Percentiles rank a stretch among this genome's conserved stretches.
phyloP scores from a whole-genome alignment of 2,113 vertebrate genomes.

The Poeciliopsis prolifica region DNA sequence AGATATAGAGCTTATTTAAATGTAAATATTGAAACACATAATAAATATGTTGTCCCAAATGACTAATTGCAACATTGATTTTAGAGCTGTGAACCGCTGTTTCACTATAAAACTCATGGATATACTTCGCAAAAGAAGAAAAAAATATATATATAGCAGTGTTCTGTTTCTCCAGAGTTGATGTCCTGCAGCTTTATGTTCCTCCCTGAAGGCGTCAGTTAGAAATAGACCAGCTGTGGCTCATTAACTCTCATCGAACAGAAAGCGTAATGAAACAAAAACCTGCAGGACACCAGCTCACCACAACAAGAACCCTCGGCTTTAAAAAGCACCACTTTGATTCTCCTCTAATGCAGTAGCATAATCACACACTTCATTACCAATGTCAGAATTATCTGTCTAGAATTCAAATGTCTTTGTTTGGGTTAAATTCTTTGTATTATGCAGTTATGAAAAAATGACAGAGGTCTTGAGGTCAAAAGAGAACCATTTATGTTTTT shows the following conservation, averaged over 20 bases:
- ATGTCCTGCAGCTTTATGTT: conserved; percentile 41
- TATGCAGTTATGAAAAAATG: background rate
- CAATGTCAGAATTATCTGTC: conserved; percentile 10
- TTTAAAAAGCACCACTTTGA: conserved; percentile 25
- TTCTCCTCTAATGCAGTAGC: background rate
- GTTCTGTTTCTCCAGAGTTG: conserved; percentile 1
- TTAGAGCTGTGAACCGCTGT: background rate
- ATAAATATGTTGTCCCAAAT: conserved; percentile 11
- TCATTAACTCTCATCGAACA: conserved; percentile 44
- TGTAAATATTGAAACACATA: conserved; percentile 18
- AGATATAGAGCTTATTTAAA: conserved; percentile 22
- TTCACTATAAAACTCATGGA: conserved; percentile 19
- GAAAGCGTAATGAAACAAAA: conserved; percentile 42
- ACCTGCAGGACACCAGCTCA: conserved; percentile 20
- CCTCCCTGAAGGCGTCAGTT: conserved; percentile 17
- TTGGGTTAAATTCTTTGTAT: background rate
- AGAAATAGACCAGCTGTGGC: conserved; percentile 41
- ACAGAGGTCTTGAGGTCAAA: background rate
- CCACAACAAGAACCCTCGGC: conserved; percentile 6
- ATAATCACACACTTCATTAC: conserved; percentile 26
- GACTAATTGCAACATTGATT: conserved; percentile 17
- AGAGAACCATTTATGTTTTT: background rate
- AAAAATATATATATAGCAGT: background rate
- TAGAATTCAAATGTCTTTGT: background rate
- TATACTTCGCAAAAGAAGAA: background rate